These are phyloP conservation scores for Coleophora flavipennella DNA, from an alignment of 2,888 invertebrate species.

Conservation along the genomic window DNA sequence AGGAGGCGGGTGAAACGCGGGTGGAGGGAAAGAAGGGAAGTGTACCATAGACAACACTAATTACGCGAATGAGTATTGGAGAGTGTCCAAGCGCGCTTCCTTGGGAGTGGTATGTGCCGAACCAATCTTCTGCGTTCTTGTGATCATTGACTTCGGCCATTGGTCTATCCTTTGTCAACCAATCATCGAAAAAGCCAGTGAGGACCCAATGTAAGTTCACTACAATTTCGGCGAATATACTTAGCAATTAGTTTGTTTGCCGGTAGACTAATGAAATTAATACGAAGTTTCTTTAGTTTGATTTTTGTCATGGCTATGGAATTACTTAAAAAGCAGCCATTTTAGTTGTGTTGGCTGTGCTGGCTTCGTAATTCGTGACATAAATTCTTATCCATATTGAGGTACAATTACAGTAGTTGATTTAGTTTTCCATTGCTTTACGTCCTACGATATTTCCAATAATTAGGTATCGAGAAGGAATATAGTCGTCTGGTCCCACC, in stretches of 20 bases:
- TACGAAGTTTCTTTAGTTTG: constrained; percentile 22
- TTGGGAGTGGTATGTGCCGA: constrained; percentile 77
- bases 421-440: too few relatives aligned
- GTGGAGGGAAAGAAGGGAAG: too few relatives aligned
- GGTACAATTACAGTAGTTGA: too few relatives aligned
- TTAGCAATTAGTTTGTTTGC: constrained; percentile 29
- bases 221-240: constrained; percentile 48
- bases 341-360: constrained; percentile 55
- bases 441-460: too few relatives aligned
- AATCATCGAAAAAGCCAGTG: constrained; percentile 88
- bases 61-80: constrained; percentile 61
- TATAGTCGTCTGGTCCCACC: too few relatives aligned
- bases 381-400: constrained; percentile 20
- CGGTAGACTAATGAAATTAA: constrained; percentile 24
- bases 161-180: constrained; percentile 89
- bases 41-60: constrained; percentile 57
- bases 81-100: constrained; percentile 48
- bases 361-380: constrained; percentile 51
- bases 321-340: constrained; percentile 63
- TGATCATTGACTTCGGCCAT: constrained; percentile 85
- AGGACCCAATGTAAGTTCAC: constrained; percentile 68
- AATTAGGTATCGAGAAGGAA: too few relatives aligned
- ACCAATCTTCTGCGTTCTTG: constrained; percentile 82
- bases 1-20: too few relatives aligned
- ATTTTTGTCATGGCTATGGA: constrained; percentile 28